Evolutionary conservation across 2,888 invertebrate genomes (phyloP).

Genomic region (Agonopterix arenella): DNA sequence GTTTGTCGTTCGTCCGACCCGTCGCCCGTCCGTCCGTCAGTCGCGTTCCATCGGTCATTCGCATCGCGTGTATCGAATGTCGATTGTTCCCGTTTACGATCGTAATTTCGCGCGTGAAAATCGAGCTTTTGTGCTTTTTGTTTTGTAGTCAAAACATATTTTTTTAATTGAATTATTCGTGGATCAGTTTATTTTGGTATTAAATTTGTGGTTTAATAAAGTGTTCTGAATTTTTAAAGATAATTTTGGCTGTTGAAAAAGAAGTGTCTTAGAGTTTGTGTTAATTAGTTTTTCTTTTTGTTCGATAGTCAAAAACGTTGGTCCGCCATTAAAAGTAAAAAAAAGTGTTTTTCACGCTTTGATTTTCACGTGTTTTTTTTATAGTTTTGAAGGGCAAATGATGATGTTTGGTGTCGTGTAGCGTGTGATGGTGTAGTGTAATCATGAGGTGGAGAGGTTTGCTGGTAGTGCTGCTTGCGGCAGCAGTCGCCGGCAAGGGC

Average conservation of each 20-base stretch:
- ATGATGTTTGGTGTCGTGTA: constrained; percentile 38
- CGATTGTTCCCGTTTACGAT: constrained; percentile 11
- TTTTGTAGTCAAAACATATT: too few relatives aligned
- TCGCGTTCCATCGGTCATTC: constrained; percentile 13
- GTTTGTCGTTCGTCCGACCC: too few relatives aligned
- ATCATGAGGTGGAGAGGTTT: constrained; percentile 31
- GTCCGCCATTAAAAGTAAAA: background rate
- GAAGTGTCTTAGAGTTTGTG: too few relatives aligned
- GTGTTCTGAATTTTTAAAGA: too few relatives aligned
- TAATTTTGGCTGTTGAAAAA: too few relatives aligned
- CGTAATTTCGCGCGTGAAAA: constrained; percentile 15
- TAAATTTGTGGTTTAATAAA: too few relatives aligned
- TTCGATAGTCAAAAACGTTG: too few relatives aligned
- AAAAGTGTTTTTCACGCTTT: background rate
- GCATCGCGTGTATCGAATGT: constrained; percentile 7
- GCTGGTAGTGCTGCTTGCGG: constrained; percentile 41
- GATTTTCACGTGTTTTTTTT: background rate
- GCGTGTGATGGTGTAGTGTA: constrained; percentile 30
- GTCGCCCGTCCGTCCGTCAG: too few relatives aligned
- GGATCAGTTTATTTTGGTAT: too few relatives aligned
- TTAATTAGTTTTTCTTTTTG: too few relatives aligned
- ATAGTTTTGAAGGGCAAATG: background rate
- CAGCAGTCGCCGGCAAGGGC: constrained; percentile 47
- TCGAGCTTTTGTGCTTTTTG: too few relatives aligned
- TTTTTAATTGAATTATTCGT: too few relatives aligned